Base-by-base conservation (phyloP, 2,113 vertebrate species). In the Cephalopholis sonnerati region DNA sequence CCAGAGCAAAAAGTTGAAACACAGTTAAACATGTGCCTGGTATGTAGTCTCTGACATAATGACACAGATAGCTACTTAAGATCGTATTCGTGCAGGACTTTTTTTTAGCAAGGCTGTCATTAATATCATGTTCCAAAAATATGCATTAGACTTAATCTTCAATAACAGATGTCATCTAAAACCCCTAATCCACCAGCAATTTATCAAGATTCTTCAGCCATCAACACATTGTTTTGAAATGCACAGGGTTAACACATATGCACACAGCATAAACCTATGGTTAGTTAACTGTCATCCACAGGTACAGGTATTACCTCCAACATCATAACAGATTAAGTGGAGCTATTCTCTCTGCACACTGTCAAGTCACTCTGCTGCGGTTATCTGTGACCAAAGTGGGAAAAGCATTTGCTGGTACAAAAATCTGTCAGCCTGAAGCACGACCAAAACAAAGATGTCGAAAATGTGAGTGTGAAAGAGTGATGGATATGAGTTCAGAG, bases 381-480 rank as follows among this genome's bases (percentile, higher is more conserved):
- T 74, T 73, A 64, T 81, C 57, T 73, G 39, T 51, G 48, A 77
- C 74, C 32, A 76, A 79, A 83, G 75, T 77, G 79, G 15, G 71
- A 80, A 63, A 22, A 67, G 58, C 73, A 72, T 86, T 89, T 85
- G 78, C 75, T 79, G 72, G 54, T 54, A 61, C 80, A 84, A 71
- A 87, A 87, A 91, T 88, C 81, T 86, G 81, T 86, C 83, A 70
- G 77, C 53, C 58, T 66, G 72, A 74, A 84, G 81, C 64, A 75
- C 39, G 46, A 73, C 58, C 81, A 83, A 84, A 92, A 91, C 88
- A 91, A 91, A 90, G 87, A 88, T 88, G 90, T 85, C 41, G 7
- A 71, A 73, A 82, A 83, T 90, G 51, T 50, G 83, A 87, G 72
- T 58, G 83, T 63, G 81, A 90, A 87, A 72, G 54, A 77, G 62